Evolutionary conservation across 2,113 vertebrate species (phyloP).

Genomic region (Xenopus borealis): DNA sequence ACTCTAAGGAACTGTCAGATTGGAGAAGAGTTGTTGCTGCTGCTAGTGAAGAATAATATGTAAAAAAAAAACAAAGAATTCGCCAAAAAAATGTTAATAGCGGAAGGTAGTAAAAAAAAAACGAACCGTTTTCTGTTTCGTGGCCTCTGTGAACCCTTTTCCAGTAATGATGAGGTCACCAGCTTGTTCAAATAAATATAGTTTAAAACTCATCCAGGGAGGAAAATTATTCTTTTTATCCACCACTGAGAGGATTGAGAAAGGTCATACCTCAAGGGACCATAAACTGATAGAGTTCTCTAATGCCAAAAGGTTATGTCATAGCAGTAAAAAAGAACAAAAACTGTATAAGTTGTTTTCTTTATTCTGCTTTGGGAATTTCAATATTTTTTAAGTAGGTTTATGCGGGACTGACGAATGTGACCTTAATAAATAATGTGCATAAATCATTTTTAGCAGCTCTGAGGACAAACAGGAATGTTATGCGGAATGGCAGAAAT

Average conservation of each 20-base stretch:
- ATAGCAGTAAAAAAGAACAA: constrained; percentile 37
- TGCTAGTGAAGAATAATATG: constrained; percentile 1
- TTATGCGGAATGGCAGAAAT: constrained; percentile 11
- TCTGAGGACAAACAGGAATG: not conserved
- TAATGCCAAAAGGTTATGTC: constrained; percentile 34
- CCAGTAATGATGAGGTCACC: constrained; percentile 34
- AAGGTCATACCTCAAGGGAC: constrained; percentile 44
- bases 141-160: constrained; percentile 40
- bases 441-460: constrained; percentile 12
- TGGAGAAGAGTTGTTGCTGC: constrained; percentile 13
- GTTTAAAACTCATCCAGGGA: constrained; percentile 38
- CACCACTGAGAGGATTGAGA: constrained; percentile 39
- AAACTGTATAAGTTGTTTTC: constrained; percentile 31
- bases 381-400: constrained; percentile 18
- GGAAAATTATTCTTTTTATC: constrained; percentile 43
- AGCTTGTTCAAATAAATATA: constrained; percentile 41
- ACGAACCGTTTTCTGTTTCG: constrained; percentile 25
- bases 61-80: constrained; percentile 26
- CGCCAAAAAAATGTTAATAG: constrained; percentile 39
- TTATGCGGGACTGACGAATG: constrained; percentile 17
- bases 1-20: constrained; percentile 28
- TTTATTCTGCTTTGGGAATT: constrained; percentile 13
- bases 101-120: constrained; percentile 27
- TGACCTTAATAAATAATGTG: constrained; percentile 34
- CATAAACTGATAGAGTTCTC: constrained; percentile 43